A percentile compares a stretch with the other conserved stretches of the same genome.
Conservation (phyloP, 1,140 invertebrate genomes). For the Hycleus phaleratus region DNA sequence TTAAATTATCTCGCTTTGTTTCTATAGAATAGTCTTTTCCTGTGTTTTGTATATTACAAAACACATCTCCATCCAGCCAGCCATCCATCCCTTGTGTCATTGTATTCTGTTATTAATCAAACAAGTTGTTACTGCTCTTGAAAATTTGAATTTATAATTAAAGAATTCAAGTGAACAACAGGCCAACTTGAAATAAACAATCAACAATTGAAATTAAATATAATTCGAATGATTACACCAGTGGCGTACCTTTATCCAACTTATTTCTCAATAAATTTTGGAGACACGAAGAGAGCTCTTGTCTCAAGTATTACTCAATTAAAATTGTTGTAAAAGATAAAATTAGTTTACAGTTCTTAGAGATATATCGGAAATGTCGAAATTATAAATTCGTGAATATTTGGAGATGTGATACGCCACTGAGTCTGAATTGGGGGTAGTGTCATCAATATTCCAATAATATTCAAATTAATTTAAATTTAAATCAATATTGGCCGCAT, state of each 20-base stretch:
- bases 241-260: neutral
- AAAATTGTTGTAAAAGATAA: no score
- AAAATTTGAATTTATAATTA: slow-evolving; percentile 1
- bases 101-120: slow-evolving; percentile 6
- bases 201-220: no score
- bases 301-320: no score
- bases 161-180: neutral
- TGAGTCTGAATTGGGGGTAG: neutral
- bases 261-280: no score
- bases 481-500: slow-evolving; percentile 12
- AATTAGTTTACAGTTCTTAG: no score
- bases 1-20: slow-evolving; percentile 11
- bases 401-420: neutral
- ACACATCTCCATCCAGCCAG: neutral
- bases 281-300: no score
- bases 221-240: neutral
- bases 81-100: neutral
- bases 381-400: no score
- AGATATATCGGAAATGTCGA: no score
- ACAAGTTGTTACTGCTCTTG: neutral
- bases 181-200: no score
- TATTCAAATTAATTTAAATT: slow-evolving; percentile 16
- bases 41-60: neutral
- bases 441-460: slow-evolving; percentile 6
- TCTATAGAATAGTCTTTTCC: slow-evolving; percentile 3